These are phyloP conservation scores for Eutolmus rufibarbis DNA, from an alignment of 2,888 invertebrate genomes.

Conservation along the genomic window DNA sequence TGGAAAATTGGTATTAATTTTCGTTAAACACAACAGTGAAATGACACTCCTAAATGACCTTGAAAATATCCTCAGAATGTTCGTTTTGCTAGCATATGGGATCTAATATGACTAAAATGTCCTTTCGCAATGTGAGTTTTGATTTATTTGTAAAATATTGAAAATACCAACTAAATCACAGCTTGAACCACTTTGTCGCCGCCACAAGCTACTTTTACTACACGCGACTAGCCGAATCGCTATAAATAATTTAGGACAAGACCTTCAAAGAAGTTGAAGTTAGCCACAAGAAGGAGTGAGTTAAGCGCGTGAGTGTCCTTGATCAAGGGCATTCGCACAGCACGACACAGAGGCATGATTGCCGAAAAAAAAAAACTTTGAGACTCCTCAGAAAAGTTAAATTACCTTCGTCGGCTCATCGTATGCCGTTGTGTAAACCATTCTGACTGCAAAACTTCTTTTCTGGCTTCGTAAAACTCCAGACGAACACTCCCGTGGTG, in stretches of 20 bases:
- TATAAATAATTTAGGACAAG: not conserved
- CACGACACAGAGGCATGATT: not conserved
- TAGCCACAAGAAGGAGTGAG: not conserved
- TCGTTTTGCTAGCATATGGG: too few species aligned
- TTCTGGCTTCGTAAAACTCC: not conserved
- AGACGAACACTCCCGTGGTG: not conserved
- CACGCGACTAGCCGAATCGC: too few species aligned
- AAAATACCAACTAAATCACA: not conserved
- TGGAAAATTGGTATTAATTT: not conserved
- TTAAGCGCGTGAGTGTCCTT: not conserved
- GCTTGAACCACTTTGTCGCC: not conserved
- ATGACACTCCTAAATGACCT: not conserved
- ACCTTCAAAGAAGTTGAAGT: not conserved
- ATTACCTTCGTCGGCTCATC: not conserved
- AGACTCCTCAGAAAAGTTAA: not conserved
- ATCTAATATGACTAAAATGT: too few species aligned
- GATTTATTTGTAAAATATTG: not conserved
- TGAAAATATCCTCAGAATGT: too few species aligned
- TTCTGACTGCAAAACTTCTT: not conserved
- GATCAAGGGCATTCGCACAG: not conserved
- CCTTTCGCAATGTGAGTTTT: too few species aligned
- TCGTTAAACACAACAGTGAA: too few species aligned
- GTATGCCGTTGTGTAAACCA: slow-evolving; percentile 8
- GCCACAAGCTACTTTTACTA: too few species aligned
- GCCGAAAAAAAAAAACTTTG: not conserved